These are phyloP conservation scores for Lithobates pipiens DNA, from an alignment of 2,797 vertebrate genomes.

Conservation along the genomic window DNA sequence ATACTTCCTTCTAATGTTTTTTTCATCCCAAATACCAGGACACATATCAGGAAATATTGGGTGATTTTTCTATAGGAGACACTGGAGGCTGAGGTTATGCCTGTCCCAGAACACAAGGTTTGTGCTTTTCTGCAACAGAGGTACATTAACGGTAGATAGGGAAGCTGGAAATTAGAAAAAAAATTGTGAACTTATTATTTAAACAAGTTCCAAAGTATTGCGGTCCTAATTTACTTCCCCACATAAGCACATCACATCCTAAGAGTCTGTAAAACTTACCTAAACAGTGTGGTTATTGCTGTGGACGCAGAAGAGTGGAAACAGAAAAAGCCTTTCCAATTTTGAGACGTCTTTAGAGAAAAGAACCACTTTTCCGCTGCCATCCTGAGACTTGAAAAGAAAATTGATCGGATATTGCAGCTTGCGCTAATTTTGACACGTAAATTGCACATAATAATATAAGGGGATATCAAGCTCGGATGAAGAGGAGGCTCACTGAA, in stretches of 20 bases:
- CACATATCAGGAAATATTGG: too few relatives aligned
- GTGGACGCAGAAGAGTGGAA: background rate
- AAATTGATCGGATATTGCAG: slow-evolving; percentile 54
- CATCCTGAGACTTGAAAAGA: slow-evolving; percentile 61
- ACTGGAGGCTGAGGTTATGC: too few relatives aligned
- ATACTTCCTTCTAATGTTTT: too few relatives aligned
- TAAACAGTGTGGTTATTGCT: background rate
- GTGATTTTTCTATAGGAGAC: too few relatives aligned
- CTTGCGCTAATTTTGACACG: slow-evolving; percentile 62
- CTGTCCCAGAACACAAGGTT: too few relatives aligned
- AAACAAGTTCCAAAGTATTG: background rate
- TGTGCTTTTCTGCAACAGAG: too few relatives aligned
- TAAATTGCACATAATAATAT: slow-evolving; percentile 58
- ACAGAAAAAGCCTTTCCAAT: slow-evolving; percentile 36
- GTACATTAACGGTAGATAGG: too few relatives aligned
- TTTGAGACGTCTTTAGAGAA: slow-evolving; percentile 31
- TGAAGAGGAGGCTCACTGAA: slow-evolving; percentile 8
- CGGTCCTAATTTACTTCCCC: background rate
- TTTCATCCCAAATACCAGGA: too few relatives aligned
- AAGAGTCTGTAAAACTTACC: background rate
- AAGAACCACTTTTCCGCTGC: slow-evolving; percentile 37
- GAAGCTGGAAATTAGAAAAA: too few relatives aligned
- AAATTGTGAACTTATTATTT: background rate
- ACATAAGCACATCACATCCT: background rate
- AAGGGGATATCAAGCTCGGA: slow-evolving; percentile 43